These are phyloP conservation scores for Pogoniulus pusillus DNA, from an alignment of 2,797 vertebrate genomes.

Conservation along the genomic window DNA sequence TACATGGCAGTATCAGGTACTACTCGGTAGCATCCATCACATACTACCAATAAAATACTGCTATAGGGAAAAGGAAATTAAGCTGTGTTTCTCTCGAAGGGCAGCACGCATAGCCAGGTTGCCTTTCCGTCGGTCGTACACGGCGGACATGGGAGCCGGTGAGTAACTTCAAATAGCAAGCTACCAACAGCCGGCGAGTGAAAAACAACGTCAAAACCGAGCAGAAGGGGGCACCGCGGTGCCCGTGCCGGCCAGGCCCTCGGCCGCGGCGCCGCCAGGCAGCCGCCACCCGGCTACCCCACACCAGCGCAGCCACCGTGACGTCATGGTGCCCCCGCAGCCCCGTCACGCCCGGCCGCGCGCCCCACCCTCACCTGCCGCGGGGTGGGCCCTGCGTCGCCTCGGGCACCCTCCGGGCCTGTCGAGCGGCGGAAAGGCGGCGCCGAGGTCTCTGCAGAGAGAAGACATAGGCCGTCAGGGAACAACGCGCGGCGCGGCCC, in stretches of 20 bases:
- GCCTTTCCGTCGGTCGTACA: rapidly evolving
- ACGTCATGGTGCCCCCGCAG: no score
- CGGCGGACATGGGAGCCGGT: neutral
- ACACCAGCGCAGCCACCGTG: no score
- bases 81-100: neutral
- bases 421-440: neutral
- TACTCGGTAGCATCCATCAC: no score
- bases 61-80: neutral
- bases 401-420: neutral
- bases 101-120: rapidly evolving
- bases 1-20: no score
- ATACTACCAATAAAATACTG: no score
- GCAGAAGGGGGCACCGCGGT: neutral
- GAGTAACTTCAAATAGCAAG: rapidly evolving
- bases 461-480: neutral
- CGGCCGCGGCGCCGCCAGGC: no score
- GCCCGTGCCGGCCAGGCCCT: neutral
- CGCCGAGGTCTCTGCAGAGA: neutral
- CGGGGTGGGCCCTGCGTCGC: neutral
- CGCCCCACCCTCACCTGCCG: neutral
- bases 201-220: rapidly evolving
- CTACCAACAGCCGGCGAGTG: rapidly evolving
- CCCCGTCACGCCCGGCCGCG: no score
- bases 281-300: no score
- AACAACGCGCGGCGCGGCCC: neutral